Conservation (phyloP, 2,113 vertebrate species). For the Limanda limanda region DNA sequence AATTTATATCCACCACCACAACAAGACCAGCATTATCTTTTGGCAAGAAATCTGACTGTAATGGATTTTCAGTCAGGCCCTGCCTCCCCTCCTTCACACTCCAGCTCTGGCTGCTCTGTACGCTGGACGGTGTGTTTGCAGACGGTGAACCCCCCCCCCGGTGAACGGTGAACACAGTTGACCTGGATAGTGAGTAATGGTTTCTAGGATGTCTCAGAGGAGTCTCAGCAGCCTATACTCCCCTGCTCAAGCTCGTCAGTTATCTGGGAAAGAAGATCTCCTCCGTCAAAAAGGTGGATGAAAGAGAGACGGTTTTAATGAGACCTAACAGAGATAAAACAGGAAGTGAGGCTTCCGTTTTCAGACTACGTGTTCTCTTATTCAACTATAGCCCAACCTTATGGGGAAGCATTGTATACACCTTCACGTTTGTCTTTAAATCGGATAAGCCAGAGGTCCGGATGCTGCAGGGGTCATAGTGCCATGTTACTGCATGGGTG, state of each 20-base stretch:
- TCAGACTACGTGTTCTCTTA: constrained; percentile 6
- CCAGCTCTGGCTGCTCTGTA: constrained; percentile 11
- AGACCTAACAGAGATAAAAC: constrained; percentile 31
- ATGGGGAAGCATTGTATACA: neutral
- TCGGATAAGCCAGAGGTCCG: neutral
- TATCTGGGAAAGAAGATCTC: constrained; percentile 45
- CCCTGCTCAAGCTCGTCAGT: constrained; percentile 62
- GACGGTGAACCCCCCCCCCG: constrained; percentile 32
- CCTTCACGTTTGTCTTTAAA: neutral
- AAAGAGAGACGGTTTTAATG: constrained; percentile 49
- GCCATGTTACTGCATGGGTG: constrained; percentile 3
- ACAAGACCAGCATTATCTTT: constrained; percentile 31
- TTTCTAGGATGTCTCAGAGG: constrained; percentile 60
- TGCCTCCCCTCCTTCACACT: constrained; percentile 5
- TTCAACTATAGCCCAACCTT: neutral
- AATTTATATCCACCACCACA: constrained; percentile 40
- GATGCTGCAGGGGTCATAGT: neutral
- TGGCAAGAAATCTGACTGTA: constrained; percentile 28
- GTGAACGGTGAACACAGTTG: constrained; percentile 51
- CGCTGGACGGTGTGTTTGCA: constrained; percentile 17
- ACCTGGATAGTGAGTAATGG: constrained; percentile 63
- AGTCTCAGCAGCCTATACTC: constrained; percentile 51
- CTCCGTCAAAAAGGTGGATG: constrained; percentile 26
- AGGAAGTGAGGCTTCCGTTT: constrained; percentile 1
- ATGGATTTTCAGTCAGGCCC: constrained; percentile 35